Conservation (phyloP, 2,888 invertebrate species). For the Mystacides longicornis region DNA sequence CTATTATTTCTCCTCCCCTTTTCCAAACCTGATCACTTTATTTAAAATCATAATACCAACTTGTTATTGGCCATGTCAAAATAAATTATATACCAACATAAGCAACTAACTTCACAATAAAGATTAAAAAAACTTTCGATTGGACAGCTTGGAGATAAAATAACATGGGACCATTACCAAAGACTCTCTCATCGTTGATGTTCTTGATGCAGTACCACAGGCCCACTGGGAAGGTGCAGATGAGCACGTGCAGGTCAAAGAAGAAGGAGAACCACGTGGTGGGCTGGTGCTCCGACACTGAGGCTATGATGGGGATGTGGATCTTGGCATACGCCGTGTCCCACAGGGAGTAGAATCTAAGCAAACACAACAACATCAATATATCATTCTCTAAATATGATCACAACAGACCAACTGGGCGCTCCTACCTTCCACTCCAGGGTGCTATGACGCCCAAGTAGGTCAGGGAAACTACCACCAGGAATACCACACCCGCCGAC, state of each 20-base stretch:
- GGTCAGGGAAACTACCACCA: conserved; percentile 81
- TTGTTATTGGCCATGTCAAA: no score
- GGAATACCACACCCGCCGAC: conserved; percentile 73
- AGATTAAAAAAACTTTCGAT: no score
- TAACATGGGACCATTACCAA: no score
- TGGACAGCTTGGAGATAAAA: no score
- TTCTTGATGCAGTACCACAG: conserved; percentile 98
- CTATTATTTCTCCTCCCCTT: no score
- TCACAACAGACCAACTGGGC: no score
- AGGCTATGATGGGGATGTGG: conserved; percentile 98
- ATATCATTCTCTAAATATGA: background rate
- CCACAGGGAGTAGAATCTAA: conserved; percentile 95
- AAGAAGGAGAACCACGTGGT: conserved; percentile 99
- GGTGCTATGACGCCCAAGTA: conserved; percentile 94
- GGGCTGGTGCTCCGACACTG: conserved; percentile 98
- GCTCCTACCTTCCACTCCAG: conserved; percentile 72
- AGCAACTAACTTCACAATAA: no score
- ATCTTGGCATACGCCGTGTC: conserved; percentile 99
- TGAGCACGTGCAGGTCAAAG: conserved; percentile 95
- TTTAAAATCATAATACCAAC: no score
- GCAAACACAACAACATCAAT: background rate
- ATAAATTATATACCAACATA: no score
- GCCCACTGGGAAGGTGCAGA: conserved; percentile 96
- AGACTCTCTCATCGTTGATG: conserved; percentile 94
- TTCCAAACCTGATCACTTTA: no score